These are phyloP conservation scores for Bilobella aurantiaca DNA, from an alignment of 1,140 invertebrate genomes.

Conservation along the genomic window DNA sequence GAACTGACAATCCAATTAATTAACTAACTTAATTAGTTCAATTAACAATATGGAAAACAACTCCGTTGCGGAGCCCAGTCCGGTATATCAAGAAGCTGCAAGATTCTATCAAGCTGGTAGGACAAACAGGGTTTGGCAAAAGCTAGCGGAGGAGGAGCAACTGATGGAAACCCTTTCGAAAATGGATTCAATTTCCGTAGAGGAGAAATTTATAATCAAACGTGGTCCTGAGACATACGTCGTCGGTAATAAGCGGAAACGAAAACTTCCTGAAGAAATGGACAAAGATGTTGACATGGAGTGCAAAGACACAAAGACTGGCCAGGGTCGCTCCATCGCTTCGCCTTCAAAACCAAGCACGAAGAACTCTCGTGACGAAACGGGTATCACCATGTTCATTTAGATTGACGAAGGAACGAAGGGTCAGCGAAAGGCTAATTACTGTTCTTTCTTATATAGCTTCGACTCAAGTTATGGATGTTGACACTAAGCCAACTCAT, in stretches of 20 bases:
- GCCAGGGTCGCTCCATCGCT: too few species aligned
- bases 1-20: too few species aligned
- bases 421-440: too few species aligned
- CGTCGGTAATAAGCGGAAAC: conserved; percentile 4
- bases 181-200: background rate
- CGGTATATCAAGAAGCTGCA: background rate
- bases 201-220: background rate
- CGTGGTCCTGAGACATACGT: conserved; percentile 17
- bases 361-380: too few species aligned
- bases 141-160: background rate
- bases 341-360: too few species aligned
- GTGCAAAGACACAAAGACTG: too few species aligned
- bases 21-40: too few species aligned
- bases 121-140: background rate
- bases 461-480: too few species aligned
- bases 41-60: background rate
- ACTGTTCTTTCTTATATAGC: too few species aligned
- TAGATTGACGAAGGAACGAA: too few species aligned
- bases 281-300: background rate
- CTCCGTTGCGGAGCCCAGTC: background rate
- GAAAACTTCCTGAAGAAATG: background rate
- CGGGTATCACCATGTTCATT: too few species aligned
- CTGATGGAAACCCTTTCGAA: background rate
- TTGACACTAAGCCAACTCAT: too few species aligned
- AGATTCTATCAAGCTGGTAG: background rate